Evolutionary conservation across 2,797 vertebrate species (phyloP).

Genomic region (Lagodon rhomboides): DNA sequence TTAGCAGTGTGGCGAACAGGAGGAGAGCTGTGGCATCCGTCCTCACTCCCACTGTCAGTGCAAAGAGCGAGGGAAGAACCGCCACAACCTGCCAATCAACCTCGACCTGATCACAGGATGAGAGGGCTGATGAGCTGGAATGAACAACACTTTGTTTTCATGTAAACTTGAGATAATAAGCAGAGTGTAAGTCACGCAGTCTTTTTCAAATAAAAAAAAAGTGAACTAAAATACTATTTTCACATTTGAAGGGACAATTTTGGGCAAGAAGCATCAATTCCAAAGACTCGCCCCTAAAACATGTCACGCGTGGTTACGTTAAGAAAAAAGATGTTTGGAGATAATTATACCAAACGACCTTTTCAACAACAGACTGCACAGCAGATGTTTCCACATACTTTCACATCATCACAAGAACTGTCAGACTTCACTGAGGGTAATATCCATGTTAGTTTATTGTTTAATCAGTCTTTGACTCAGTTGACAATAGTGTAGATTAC

Average conservation of each 20-base stretch:
- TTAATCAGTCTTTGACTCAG: slow-evolving; percentile 83
- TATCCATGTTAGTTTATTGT: slow-evolving; percentile 83
- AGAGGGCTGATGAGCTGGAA: neutral
- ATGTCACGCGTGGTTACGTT: neutral
- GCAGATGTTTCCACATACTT: slow-evolving; percentile 15
- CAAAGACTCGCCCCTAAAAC: neutral
- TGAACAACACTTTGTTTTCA: slow-evolving; percentile 1
- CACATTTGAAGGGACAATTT: slow-evolving; percentile 14
- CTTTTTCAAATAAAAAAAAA: neutral
- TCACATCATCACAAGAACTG: neutral
- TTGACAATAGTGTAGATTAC: slow-evolving; percentile 75
- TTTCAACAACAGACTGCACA: neutral
- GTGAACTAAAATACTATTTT: neutral
- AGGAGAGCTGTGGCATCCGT: slow-evolving; percentile 40
- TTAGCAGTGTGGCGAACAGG: slow-evolving; percentile 41
- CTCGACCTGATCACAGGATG: slow-evolving; percentile 9
- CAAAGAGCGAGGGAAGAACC: neutral
- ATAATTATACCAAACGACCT: neutral
- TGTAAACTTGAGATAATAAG: neutral
- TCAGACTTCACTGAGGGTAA: slow-evolving; percentile 19
- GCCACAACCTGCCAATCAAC: neutral
- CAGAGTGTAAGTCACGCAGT: neutral
- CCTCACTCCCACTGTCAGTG: slow-evolving; percentile 23
- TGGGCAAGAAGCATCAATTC: neutral
- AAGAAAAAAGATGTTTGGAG: neutral